These are phyloP conservation scores for Tribolium madens DNA, from an alignment of 1,140 invertebrate species.

Conservation along the genomic window DNA sequence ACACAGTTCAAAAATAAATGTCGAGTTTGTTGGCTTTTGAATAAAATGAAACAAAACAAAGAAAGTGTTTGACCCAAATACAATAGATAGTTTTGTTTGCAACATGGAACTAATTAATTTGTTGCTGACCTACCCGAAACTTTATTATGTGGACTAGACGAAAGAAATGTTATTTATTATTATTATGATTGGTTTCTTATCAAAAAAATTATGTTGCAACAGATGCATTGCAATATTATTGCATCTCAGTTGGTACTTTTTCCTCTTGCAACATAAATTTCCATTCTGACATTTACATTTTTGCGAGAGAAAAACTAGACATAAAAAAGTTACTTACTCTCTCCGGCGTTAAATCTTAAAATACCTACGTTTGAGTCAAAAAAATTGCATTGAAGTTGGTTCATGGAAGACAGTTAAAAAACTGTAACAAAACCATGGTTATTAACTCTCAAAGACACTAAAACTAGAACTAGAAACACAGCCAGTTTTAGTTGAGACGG, in stretches of 20 bases:
- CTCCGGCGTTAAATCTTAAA: not conserved
- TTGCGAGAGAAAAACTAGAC: too few species aligned
- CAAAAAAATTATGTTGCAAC: too few species aligned
- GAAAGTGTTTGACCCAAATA: conserved; percentile 12
- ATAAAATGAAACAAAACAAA: conserved; percentile 8
- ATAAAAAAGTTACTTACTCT: not conserved
- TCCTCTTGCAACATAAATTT: not conserved
- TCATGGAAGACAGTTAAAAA: not conserved
- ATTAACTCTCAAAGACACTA: not conserved
- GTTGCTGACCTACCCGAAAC: conserved; percentile 10
- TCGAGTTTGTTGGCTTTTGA: not conserved
- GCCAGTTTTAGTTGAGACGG: not conserved
- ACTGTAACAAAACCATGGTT: not conserved
- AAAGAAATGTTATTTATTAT: not conserved
- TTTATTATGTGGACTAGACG: not conserved
- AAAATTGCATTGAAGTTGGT: not conserved
- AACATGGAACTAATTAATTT: conserved; percentile 4
- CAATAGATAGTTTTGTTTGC: conserved; percentile 1
- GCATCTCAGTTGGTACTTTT: not conserved
- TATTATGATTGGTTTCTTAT: too few species aligned
- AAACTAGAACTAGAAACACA: not conserved
- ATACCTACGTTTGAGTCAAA: not conserved
- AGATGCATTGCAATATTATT: not conserved
- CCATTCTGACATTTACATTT: not conserved
- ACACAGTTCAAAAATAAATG: not conserved